A percentile compares a stretch with the other conserved stretches of the same genome.
Conservation (phyloP, 2,113 vertebrate species). For the Riparia riparia region DNA sequence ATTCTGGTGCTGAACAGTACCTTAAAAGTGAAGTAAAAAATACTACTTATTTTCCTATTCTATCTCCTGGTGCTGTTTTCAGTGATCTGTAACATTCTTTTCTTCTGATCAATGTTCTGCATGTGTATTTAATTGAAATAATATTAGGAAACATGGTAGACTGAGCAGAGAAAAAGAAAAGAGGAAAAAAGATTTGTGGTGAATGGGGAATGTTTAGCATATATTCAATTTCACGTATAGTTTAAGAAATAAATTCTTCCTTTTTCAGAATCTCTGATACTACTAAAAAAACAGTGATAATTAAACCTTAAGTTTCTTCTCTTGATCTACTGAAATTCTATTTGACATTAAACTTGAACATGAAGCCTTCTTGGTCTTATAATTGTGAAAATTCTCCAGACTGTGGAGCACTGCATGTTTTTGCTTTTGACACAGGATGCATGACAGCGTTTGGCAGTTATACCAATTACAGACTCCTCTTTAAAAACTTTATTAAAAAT, state of each 20-base stretch:
- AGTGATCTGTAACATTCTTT: not conserved
- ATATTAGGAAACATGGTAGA: not conserved
- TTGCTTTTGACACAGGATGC: not conserved
- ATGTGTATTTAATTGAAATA: not conserved
- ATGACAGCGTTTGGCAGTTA: not conserved
- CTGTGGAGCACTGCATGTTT: not conserved
- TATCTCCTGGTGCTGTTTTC: not conserved
- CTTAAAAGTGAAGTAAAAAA: not conserved
- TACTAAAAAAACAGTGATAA: not conserved
- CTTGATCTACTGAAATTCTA: not conserved
- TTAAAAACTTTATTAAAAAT: not conserved
- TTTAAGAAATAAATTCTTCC: not conserved
- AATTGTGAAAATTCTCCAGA: not conserved
- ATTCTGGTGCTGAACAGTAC: not conserved
- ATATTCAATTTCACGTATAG: accelerated
- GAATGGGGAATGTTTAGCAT: not conserved
- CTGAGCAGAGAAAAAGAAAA: accelerated
- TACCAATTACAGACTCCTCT: not conserved
- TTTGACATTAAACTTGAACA: not conserved
- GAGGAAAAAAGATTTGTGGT: not conserved
- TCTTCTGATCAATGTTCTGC: not conserved
- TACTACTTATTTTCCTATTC: not conserved
- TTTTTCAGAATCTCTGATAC: not conserved
- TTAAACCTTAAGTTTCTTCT: not conserved
- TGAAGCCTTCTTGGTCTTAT: not conserved